Evolutionary conservation across 2,888 invertebrate species (phyloP), one percentile per base, ranked within the genome.

Genomic region (Venusia cambrica): DNA sequence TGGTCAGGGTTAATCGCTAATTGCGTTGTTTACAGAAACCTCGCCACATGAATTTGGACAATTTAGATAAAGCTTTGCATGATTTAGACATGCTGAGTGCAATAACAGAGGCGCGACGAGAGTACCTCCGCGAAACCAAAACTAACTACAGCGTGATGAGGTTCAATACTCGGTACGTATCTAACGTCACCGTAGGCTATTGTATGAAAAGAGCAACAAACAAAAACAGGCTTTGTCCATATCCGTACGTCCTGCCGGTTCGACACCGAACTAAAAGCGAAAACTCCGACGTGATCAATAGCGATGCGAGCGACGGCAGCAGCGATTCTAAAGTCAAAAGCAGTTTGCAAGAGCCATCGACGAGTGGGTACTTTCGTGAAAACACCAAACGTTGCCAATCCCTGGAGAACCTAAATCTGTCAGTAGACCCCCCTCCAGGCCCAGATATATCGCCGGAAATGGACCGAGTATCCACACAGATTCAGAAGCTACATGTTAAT

Each of bases 81-180:
- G 90, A 90, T 53, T 66, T 90, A 51, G 90, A 89, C 31, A 90
- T 90, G 90, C 62, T 91, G 45, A 89, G 90, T 54, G 83, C 88
- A 38, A 85, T 88, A 54, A 89, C 89, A 9, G 88, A 90, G 57
- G 89, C 90, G 12, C 83, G 89, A 13, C 79, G 85, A 41, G 89
- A 90, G 27, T 90, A 88, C 62, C 69, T 90, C 46, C 79, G 74
- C 33, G 90, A 90, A 57, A 76, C 88, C 5, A 79, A 75, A 48
- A 69, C 78, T 4, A 80, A 77, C 53, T 75, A 80, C 54, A 73
- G 80, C 58, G 75, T 88, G 47, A 80, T 89, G 77, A 88, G 89
- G 33, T 76, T 90, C 51, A 90, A 90, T 61, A 89, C 90, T 30
- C 84, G 89, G 44, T 90, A 89, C 62, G 90, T 90, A 14, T 90